These are phyloP conservation scores for Pteronura brasiliensis DNA, from an alignment of 2,113 vertebrate species.

Conservation along the genomic window DNA sequence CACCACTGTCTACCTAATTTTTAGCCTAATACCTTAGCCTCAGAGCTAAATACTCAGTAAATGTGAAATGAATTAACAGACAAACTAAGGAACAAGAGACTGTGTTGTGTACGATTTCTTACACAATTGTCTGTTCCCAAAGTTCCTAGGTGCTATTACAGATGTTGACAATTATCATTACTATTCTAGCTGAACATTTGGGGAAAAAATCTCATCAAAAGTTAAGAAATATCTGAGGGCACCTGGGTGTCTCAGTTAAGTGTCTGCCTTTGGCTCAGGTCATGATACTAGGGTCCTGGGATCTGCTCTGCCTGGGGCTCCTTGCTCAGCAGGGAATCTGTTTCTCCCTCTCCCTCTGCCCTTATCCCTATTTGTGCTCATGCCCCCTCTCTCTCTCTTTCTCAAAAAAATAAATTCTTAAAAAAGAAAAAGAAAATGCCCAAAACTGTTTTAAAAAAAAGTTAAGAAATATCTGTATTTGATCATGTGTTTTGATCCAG, in stretches of 20 bases:
- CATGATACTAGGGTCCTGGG: background rate
- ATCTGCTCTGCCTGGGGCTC: background rate
- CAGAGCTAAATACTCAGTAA: background rate
- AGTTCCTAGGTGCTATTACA: background rate
- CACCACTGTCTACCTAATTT: background rate
- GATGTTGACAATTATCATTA: background rate
- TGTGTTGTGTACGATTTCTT: background rate
- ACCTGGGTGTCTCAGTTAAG: background rate
- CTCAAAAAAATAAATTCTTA: background rate
- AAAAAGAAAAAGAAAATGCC: background rate
- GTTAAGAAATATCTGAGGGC: background rate
- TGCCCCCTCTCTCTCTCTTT: background rate
- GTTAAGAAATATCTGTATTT: background rate
- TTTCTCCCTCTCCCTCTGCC: background rate
- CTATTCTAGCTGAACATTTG: background rate
- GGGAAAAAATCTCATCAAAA: background rate
- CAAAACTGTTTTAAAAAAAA: background rate
- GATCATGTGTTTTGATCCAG: conserved; percentile 6
- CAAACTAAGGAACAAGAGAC: background rate
- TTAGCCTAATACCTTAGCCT: background rate
- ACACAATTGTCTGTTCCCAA: background rate
- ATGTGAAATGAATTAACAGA: background rate
- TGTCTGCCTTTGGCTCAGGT: background rate
- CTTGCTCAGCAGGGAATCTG: background rate
- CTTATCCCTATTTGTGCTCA: no score